Percentiles rank a stretch among this genome's conserved stretches.
Evolutionary conservation across 2,888 invertebrate genomes (phyloP).

Genomic region (Apamea epomidion): DNA sequence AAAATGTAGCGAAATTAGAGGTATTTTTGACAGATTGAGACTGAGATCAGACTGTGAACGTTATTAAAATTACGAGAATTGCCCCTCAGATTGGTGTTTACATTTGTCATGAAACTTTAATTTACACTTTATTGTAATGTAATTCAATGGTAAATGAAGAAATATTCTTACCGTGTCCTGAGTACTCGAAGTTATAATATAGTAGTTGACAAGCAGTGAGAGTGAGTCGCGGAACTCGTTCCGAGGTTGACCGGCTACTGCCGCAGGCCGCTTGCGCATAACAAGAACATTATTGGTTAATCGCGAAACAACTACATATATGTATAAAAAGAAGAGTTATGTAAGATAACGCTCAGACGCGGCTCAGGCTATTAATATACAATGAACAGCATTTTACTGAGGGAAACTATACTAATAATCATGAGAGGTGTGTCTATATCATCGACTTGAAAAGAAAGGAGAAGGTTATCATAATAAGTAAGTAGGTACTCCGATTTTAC

Average conservation of each 20-base stretch:
- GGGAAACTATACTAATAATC: too few species aligned
- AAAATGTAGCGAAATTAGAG: too few species aligned
- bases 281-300: neutral
- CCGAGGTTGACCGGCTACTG: conserved; percentile 23
- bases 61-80: too few species aligned
- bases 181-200: neutral
- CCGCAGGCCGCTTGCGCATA: conserved; percentile 1
- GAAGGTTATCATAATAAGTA: neutral
- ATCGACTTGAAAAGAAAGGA: neutral
- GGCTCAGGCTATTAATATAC: neutral
- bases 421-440: neutral
- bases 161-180: conserved; percentile 6
- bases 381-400: conserved; percentile 7
- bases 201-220: neutral
- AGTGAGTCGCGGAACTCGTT: neutral
- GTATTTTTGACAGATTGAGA: too few species aligned
- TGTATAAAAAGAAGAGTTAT: conserved; percentile 2
- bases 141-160: neutral
- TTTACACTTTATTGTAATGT: neutral
- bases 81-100: neutral
- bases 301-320: neutral
- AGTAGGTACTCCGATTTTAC: too few species aligned
- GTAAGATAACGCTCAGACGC: conserved; percentile 2
- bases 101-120: neutral
- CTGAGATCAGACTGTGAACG: too few species aligned